phyloP scores from a whole-genome alignment of 2,113 vertebrate species.

The Ahaetulla prasina region DNA sequence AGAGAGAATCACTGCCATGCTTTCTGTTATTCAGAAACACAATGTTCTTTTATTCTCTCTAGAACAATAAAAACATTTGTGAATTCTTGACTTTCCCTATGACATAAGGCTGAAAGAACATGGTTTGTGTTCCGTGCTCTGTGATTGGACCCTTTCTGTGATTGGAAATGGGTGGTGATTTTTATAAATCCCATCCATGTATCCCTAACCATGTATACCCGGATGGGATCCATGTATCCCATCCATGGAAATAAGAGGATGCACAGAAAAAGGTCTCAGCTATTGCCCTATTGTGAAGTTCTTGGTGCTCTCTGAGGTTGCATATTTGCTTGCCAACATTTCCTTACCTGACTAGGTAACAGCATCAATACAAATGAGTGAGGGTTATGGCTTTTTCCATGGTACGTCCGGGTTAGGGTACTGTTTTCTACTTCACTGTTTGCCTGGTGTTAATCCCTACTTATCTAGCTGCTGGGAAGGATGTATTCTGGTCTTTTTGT shows the following conservation, averaged over 20 bases:
- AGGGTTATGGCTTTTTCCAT: not conserved
- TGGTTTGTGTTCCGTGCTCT: not conserved
- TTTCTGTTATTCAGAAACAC: not conserved
- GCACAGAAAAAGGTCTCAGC: not conserved
- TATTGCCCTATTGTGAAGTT: not conserved
- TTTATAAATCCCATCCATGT: not conserved
- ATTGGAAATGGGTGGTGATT: not conserved
- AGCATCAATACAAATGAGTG: not conserved
- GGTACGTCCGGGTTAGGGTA: not conserved
- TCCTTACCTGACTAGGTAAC: not conserved
- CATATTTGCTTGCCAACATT: not conserved
- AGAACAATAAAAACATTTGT: not conserved
- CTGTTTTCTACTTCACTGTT: not conserved
- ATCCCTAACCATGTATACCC: too few species aligned
- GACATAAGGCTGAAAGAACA: not conserved
- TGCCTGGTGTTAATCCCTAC: not conserved
- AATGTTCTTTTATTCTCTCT: not conserved
- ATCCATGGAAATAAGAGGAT: not conserved
- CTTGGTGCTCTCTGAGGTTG: not conserved
- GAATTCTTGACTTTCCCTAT: not conserved
- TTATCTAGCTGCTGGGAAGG: not conserved
- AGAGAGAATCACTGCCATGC: not conserved
- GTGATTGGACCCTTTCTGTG: not conserved
- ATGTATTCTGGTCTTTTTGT: not conserved
- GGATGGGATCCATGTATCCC: not conserved